These are phyloP conservation scores for Myripristis murdjan DNA, from an alignment of 2,797 vertebrate species.

Conservation along the genomic window DNA sequence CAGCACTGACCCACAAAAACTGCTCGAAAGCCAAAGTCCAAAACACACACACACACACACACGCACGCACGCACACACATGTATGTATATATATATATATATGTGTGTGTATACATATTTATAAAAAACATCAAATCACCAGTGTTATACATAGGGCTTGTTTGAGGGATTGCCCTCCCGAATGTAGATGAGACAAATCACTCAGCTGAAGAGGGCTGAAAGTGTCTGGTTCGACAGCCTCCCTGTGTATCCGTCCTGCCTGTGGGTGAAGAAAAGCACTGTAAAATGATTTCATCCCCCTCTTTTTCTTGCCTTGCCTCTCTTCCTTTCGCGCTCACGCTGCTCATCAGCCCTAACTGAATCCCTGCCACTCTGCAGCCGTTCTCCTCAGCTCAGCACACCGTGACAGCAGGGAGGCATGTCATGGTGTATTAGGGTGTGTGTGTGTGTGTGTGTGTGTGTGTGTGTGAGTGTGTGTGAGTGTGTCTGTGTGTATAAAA, in stretches of 20 bases:
- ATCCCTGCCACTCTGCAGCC: constrained; percentile 25
- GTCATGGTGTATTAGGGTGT: constrained; percentile 55
- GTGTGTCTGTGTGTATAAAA: neutral
- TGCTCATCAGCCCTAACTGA: constrained; percentile 64
- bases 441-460: neutral
- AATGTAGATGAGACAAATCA: constrained; percentile 64
- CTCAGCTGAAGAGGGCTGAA: constrained; percentile 45
- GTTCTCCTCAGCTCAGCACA: constrained; percentile 52
- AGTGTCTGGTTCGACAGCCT: constrained; percentile 52
- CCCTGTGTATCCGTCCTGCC: constrained; percentile 45
- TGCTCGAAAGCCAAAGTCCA: constrained; percentile 23
- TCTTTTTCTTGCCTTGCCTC: constrained; percentile 18
- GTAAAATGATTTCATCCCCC: constrained; percentile 49
- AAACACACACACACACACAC: too few species aligned
- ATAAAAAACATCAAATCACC: constrained; percentile 18
- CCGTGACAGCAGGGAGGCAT: constrained; percentile 53
- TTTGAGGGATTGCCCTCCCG: constrained; percentile 3
- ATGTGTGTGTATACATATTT: too few species aligned
- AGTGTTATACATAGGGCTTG: too few species aligned
- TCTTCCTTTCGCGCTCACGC: constrained; percentile 44
- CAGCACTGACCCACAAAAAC: constrained; percentile 51
- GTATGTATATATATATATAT: too few species aligned
- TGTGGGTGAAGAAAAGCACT: constrained; percentile 46
- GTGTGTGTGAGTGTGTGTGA: too few species aligned
- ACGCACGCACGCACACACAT: too few species aligned